Evolutionary conservation across 2,888 invertebrate genomes (phyloP).

Genomic region (Heliconius ismenius): DNA sequence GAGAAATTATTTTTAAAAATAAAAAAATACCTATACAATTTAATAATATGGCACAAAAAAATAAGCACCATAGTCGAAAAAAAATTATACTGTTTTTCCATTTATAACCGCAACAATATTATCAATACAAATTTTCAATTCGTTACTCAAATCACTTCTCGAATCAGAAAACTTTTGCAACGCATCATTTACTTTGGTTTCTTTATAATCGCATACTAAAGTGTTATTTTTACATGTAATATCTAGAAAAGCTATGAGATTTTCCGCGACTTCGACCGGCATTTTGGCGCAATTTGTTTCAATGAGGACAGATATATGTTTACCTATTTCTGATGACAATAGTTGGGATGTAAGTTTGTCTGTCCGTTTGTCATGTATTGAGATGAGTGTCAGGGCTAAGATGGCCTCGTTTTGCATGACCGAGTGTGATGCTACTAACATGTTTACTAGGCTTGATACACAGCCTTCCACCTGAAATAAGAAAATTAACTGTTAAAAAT

Average conservation of each 20-base stretch:
- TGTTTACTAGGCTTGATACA: constrained; percentile 88
- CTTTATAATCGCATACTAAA: constrained; percentile 63
- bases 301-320: constrained; percentile 73
- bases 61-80: not conserved
- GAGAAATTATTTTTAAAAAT: not conserved
- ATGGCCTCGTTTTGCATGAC: constrained; percentile 94
- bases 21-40: not conserved
- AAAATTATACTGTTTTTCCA: constrained; percentile 15
- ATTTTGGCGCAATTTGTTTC: constrained; percentile 75
- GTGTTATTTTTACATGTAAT: constrained; percentile 68
- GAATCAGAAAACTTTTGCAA: constrained; percentile 63
- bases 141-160: constrained; percentile 61
- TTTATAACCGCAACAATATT: constrained; percentile 56
- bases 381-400: constrained; percentile 85
- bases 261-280: constrained; percentile 76
- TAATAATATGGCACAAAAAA: not conserved
- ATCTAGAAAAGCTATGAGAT: constrained; percentile 74
- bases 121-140: constrained; percentile 57
- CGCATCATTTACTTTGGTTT: constrained; percentile 62
- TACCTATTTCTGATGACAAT: constrained; percentile 78
- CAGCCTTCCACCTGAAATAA: constrained; percentile 84
- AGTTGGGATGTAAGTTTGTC: constrained; percentile 61
- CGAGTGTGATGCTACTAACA: constrained; percentile 91
- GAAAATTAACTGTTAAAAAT: not conserved
- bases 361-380: constrained; percentile 62